These are phyloP conservation scores for Callimorpha dominula DNA, from an alignment of 2,888 invertebrate species.

Conservation along the genomic window DNA sequence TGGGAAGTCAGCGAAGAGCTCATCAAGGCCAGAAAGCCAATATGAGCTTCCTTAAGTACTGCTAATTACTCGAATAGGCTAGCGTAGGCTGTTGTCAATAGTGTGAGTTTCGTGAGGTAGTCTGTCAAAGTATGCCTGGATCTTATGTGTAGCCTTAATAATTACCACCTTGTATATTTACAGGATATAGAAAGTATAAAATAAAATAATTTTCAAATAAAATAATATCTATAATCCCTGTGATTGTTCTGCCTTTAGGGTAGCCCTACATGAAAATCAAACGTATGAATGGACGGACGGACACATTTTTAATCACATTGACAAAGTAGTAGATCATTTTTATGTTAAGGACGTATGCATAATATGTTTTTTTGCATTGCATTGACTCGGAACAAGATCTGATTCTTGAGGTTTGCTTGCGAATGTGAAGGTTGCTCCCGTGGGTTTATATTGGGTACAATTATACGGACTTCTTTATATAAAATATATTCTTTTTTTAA, in stretches of 20 bases:
- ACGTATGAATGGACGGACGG: background rate
- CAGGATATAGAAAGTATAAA: background rate
- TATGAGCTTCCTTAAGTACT: constrained; percentile 53
- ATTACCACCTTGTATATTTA: background rate
- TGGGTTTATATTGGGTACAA: too few species aligned
- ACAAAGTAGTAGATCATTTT: too few species aligned
- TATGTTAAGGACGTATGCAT: background rate
- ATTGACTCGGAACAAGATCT: too few species aligned
- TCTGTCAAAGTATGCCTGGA: constrained; percentile 1
- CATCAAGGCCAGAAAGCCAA: constrained; percentile 73
- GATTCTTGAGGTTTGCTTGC: too few species aligned
- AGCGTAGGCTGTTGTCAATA: constrained; percentile 16
- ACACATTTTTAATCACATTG: background rate
- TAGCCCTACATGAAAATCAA: background rate
- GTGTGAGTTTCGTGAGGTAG: background rate
- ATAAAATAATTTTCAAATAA: background rate
- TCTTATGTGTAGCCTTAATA: background rate
- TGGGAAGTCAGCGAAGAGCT: constrained; percentile 90
- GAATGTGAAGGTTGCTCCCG: too few species aligned
- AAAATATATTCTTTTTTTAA: too few species aligned
- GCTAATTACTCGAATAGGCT: constrained; percentile 11
- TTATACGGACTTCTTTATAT: too few species aligned
- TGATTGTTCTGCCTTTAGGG: background rate
- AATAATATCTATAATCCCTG: too few species aligned
- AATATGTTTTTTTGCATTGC: too few species aligned